phyloP scores from a whole-genome alignment of 2,797 vertebrate genomes.

The Parauchenoglanis ngamensis region DNA sequence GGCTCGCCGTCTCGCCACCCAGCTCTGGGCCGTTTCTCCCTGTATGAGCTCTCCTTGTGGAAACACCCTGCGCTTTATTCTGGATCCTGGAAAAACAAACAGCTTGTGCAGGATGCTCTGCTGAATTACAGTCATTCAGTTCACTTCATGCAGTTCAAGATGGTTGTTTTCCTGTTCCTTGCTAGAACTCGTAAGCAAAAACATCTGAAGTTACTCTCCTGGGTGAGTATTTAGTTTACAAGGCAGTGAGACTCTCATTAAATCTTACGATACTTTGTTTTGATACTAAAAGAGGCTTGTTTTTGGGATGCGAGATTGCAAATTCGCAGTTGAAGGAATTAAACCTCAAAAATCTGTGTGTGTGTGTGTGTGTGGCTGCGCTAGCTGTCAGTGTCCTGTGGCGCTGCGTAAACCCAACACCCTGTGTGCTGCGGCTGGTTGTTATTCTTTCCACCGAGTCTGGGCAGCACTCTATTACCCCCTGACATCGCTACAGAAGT shows the following conservation, averaged over 20 bases:
- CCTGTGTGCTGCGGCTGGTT: constrained; percentile 25
- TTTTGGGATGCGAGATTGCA: background rate
- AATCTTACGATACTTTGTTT: background rate
- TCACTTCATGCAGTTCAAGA: background rate
- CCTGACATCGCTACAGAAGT: background rate
- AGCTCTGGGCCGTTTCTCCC: background rate
- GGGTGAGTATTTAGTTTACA: background rate
- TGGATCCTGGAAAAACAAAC: constrained; percentile 47
- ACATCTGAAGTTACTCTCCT: background rate
- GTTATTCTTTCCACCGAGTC: constrained; percentile 54
- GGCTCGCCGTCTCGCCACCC: background rate
- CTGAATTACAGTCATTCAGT: constrained; percentile 30
- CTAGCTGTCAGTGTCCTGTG: constrained; percentile 23
- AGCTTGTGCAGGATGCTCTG: background rate
- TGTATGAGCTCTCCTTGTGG: background rate
- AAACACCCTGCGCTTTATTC: constrained; percentile 24
- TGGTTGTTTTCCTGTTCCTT: background rate
- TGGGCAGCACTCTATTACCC: background rate
- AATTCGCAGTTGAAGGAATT: background rate
- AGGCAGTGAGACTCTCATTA: background rate
- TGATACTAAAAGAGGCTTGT: background rate
- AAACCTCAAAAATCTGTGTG: background rate
- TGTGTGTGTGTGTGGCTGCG: constrained; percentile 6
- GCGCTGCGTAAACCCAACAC: constrained; percentile 27
- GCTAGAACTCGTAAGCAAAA: background rate